Base-by-base conservation (phyloP, 1,140 invertebrate genomes). In the Pantala flavescens region DNA sequence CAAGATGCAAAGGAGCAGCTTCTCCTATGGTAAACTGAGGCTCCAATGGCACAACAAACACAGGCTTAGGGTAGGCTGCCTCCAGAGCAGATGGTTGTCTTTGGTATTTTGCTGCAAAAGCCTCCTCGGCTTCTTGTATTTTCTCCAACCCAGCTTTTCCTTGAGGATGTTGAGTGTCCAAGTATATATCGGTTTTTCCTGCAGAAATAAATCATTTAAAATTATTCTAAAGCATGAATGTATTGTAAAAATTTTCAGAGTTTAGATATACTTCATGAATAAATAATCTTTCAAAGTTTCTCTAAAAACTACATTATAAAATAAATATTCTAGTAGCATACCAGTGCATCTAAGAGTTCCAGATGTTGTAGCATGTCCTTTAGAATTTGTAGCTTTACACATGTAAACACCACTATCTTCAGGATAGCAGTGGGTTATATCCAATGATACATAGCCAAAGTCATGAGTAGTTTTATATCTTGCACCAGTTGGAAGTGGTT, bases 321-420 rank as follows among this genome's bases (percentile, higher is more conserved):
- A n/a, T n/a, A n/a, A n/a, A n/a, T 36, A 9, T 36, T 36, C 63
- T 72, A 7, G 14, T 24, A 63, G 55, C 70, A 78, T 81, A 77
- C 90, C 89, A 36, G 88, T 92, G 79, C 91, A 93, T 80, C 91
- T 92, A 0, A 97, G 84, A 0, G 93, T 92, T 71, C 94, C 94
- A 16, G 93, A 93, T 16, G 94, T 95, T 75, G 91, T 90, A n/a
- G 92, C 93, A 2, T 90, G 90, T 28, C 94, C 94, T 81, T 94
- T 95, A 75, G 87, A 92, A 80, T 98, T 98, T 0, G 91, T 96
- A 24, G 96, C 96, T 83, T 91, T 93, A 77, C 94, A 95, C 63
- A 92, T 95, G 78, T 97, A 95, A 71, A 97, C 87, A 43, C 94
- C 95, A 75, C 92, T 94, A 84, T 97, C 93, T 85, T 95, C 91